A percentile compares a stretch with the other conserved stretches of the same genome.
Evolutionary conservation across 2,797 vertebrate species (phyloP).

Genomic region (Nannoperca australis): DNA sequence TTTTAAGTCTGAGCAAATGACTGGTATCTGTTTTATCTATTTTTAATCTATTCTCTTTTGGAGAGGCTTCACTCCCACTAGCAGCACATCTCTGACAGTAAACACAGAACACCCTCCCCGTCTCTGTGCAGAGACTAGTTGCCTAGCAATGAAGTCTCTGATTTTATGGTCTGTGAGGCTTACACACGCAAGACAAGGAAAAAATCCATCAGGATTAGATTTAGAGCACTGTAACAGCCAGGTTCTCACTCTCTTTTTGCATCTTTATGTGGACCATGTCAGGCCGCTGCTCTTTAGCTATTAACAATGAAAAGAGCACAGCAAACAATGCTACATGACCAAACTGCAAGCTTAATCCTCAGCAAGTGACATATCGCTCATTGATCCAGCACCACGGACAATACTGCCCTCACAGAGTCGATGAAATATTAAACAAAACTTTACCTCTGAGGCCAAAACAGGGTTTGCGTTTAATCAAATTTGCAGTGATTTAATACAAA

Average conservation of each 20-base stretch:
- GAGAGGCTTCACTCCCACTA: constrained; percentile 78
- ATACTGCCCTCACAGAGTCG: constrained; percentile 44
- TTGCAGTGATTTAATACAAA: constrained; percentile 55
- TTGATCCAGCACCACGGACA: constrained; percentile 54
- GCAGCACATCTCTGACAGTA: constrained; percentile 78
- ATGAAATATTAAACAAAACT: constrained; percentile 72
- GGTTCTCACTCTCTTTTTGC: constrained; percentile 45
- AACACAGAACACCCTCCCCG: constrained; percentile 74
- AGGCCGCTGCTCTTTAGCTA: constrained; percentile 47
- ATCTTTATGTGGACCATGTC: constrained; percentile 48
- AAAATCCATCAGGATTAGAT: constrained; percentile 77
- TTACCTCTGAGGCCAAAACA: constrained; percentile 55
- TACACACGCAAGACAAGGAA: constrained; percentile 72
- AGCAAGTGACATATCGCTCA: constrained; percentile 39
- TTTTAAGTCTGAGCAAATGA: constrained; percentile 67
- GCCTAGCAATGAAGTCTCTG: constrained; percentile 89
- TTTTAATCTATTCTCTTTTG: constrained; percentile 73
- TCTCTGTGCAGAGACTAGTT: constrained; percentile 86
- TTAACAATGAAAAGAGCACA: constrained; percentile 39
- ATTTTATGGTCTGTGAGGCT: constrained; percentile 86
- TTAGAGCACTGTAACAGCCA: constrained; percentile 71
- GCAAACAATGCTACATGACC: constrained; percentile 49
- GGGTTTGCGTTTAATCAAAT: constrained; percentile 64
- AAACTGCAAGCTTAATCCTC: constrained; percentile 47
- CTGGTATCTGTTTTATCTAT: constrained; percentile 69